A percentile compares a stretch with the other conserved stretches of the same genome.
Conservation (phyloP, 2,113 vertebrate genomes). For the Podocnemis expansa region DNA sequence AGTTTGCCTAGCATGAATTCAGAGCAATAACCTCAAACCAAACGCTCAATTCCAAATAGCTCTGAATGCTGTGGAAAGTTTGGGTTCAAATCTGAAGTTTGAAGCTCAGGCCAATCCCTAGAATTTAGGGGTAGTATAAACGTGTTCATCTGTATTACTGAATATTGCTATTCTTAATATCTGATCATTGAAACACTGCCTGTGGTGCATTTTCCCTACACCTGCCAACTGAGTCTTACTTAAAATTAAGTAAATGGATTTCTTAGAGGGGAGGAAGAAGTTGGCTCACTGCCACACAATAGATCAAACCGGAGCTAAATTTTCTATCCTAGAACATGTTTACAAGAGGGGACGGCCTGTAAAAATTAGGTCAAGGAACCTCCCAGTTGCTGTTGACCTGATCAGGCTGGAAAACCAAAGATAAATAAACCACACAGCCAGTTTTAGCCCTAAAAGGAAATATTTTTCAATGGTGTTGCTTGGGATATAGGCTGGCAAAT, state of each 20-base stretch:
- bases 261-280: constrained; percentile 10
- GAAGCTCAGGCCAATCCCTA: background rate
- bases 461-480: background rate
- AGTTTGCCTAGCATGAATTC: background rate
- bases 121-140: background rate
- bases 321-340: constrained; percentile 30
- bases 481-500: background rate
- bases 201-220: background rate
- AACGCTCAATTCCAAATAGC: background rate
- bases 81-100: background rate
- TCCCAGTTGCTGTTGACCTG: background rate
- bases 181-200: constrained; percentile 15
- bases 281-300: background rate
- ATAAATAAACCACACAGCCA: constrained; percentile 5
- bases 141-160: background rate
- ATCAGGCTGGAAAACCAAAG: background rate
- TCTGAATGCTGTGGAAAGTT: background rate
- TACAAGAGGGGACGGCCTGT: background rate
- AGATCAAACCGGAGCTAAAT: background rate
- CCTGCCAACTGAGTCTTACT: constrained; percentile 19
- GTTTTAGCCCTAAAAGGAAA: background rate
- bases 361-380: constrained; percentile 55
- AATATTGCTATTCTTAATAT: constrained; percentile 7
- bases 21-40: background rate
- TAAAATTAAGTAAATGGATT: constrained; percentile 37